Base-by-base conservation (phyloP, 2,888 invertebrate genomes). In the Hecatera dysodea region DNA sequence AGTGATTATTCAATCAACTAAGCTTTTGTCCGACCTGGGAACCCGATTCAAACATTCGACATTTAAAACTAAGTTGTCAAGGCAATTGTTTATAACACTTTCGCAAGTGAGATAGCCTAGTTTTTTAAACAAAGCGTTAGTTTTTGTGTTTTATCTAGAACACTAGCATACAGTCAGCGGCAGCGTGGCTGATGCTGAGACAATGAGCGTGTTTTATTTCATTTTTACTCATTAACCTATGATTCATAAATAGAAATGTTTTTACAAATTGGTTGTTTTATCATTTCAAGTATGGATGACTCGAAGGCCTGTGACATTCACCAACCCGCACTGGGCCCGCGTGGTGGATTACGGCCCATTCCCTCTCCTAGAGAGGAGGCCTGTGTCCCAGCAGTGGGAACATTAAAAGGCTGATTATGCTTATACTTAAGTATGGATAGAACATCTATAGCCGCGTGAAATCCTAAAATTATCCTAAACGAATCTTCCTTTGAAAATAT, bases 111-210 rank as follows among this genome's bases (percentile, higher is more conserved):
- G 52, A 55, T 61, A 75, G 44, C 68, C 75, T 62, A 52, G 53
- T 68, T 75, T n/a, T 75, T 59, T 27, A 62, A 75, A 74, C 75
- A 75, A 59, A 24, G 72, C 29, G 24, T n/a, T 65, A 39, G 44
- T 73, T 46, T 52, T 69, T 75, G 29, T 60, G 50, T 64, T 71
- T 64, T 56, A 75, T 65, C 70, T 76, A 55, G 64, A 64, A 44
- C 73, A 56, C 27, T 11, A 36, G 17, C 48, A 36, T 19, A 17
- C 63, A 67, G 44, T 53, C 33, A 39, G 56, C 48, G 57, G 53
- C 17, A 19, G 55, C 50, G n/a, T 52, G 50, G 2, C 24, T 29
- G 50, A 55, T 42, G 29, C 77, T 15, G 61, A 59, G 53, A 44
- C 27, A 12, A 4, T 29, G 61, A 19, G 50, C 24, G 27, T 17